Evolutionary conservation across 2,888 invertebrate species (phyloP).

Genomic region (Drosophila paramelanica): DNA sequence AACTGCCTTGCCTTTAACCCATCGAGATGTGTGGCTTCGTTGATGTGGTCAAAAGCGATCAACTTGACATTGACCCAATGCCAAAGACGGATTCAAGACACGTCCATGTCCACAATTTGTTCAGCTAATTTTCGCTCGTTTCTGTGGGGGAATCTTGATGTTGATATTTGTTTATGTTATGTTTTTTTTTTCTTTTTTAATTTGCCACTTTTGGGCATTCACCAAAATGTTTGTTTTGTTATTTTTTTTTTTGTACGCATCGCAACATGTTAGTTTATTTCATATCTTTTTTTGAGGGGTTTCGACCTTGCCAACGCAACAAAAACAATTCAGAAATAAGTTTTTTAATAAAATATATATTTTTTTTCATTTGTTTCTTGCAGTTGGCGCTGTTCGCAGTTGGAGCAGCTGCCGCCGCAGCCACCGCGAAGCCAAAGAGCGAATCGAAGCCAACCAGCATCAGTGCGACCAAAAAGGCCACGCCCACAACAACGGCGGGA

Average conservation of each 20-base stretch:
- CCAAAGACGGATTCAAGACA: slow-evolving; percentile 59
- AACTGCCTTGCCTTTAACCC: slow-evolving; percentile 51
- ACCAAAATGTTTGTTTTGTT: slow-evolving; percentile 45
- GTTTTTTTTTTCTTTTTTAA: slow-evolving; percentile 36
- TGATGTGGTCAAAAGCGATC: slow-evolving; percentile 30
- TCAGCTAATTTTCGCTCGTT: slow-evolving; percentile 48
- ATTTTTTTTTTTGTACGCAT: slow-evolving; percentile 3
- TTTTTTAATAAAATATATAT: background rate
- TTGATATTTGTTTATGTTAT: slow-evolving; percentile 50
- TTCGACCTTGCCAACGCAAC: slow-evolving; percentile 58
- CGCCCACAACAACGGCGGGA: slow-evolving; percentile 14
- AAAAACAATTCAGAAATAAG: background rate
- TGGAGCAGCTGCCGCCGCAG: slow-evolving; percentile 53
- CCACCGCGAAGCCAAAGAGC: slow-evolving; percentile 49
- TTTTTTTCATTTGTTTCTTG: slow-evolving; percentile 31
- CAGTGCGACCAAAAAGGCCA: slow-evolving; percentile 32
- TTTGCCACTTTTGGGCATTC: slow-evolving; percentile 69
- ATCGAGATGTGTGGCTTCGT: slow-evolving; percentile 18
- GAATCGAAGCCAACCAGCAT: slow-evolving; percentile 35
- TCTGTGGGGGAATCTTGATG: slow-evolving; percentile 27
- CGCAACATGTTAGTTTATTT: slow-evolving; percentile 14
- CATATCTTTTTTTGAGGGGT: slow-evolving; percentile 21
- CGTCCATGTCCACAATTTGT: slow-evolving; percentile 37
- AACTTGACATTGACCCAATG: slow-evolving; percentile 78
- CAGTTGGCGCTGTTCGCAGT: slow-evolving; percentile 77